Percentiles rank a stretch among this genome's conserved stretches.
Evolutionary conservation across 2,888 invertebrate genomes (phyloP).

Genomic region (Drosophila infuscata): DNA sequence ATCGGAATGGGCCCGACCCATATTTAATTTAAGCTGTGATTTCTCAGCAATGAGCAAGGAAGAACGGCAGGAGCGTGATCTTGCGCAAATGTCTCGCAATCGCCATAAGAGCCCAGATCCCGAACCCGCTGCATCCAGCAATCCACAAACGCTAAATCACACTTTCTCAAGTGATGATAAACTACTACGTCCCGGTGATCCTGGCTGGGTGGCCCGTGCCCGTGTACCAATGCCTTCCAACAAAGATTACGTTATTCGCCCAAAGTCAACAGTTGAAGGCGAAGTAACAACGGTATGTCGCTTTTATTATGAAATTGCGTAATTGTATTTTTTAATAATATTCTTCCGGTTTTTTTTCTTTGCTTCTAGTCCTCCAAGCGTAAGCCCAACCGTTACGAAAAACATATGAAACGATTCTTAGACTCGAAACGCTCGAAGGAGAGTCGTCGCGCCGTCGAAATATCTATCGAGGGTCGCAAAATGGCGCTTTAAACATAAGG

Average conservation of each 20-base stretch:
- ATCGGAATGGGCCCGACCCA: constrained; percentile 98
- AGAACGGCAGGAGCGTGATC: constrained; percentile 96
- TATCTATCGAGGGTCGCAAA: constrained; percentile 98
- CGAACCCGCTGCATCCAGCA: constrained; percentile 84
- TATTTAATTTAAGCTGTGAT: constrained; percentile 97
- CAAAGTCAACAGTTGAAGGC: constrained; percentile 95
- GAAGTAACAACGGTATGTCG: constrained; percentile 91
- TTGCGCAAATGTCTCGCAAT: constrained; percentile 90
- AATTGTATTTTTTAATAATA: not conserved
- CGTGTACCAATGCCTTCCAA: constrained; percentile 97
- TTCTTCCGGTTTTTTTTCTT: not conserved
- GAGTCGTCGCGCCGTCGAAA: constrained; percentile 94
- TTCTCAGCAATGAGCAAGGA: constrained; percentile 96
- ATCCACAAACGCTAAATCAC: constrained; percentile 87
- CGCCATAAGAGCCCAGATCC: constrained; percentile 85
- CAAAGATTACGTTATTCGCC: constrained; percentile 98
- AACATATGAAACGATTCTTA: constrained; percentile 95
- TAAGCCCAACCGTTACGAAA: constrained; percentile 95
- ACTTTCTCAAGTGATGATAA: constrained; percentile 88
- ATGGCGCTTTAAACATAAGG: constrained; percentile 92
- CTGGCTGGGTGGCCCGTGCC: constrained; percentile 97
- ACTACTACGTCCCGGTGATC: constrained; percentile 95
- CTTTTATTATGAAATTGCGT: not conserved
- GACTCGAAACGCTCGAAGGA: constrained; percentile 93
- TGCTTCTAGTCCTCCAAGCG: constrained; percentile 90